These are phyloP conservation scores for Dorcus parallelipipedus DNA, from an alignment of 2,888 invertebrate species.

Conservation along the genomic window DNA sequence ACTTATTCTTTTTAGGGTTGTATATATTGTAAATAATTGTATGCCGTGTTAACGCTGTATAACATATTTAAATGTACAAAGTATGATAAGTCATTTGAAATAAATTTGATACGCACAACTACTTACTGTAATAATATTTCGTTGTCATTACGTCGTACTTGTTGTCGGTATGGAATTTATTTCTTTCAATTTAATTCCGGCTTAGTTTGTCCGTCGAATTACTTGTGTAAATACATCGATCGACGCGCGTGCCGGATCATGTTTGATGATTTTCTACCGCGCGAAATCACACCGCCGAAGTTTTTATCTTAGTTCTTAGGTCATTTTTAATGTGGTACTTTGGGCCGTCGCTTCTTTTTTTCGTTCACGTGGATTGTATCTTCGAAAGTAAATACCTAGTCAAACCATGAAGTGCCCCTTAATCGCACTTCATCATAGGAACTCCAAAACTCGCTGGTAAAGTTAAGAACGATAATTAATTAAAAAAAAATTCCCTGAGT, in stretches of 20 bases:
- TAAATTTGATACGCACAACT: conserved; percentile 33
- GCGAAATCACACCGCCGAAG: too few species aligned
- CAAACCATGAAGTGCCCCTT: conserved; percentile 42
- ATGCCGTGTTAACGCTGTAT: conserved; percentile 1
- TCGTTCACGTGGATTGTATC: conserved; percentile 42
- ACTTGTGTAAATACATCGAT: neutral
- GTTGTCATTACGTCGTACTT: conserved; percentile 3
- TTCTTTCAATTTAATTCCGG: conserved; percentile 20
- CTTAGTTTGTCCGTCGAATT: conserved; percentile 5
- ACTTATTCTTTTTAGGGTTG: conserved; percentile 19
- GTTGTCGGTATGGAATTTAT: conserved; percentile 34
- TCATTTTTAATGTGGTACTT: conserved; percentile 32
- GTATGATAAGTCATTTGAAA: conserved; percentile 18
- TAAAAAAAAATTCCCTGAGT: conserved; percentile 19
- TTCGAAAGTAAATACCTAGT: conserved; percentile 48
- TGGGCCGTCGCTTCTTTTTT: conserved; percentile 39
- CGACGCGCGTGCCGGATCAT: too few species aligned
- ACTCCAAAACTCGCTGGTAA: conserved; percentile 76
- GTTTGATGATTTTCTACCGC: too few species aligned
- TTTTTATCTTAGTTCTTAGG: conserved; percentile 19
- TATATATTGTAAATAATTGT: conserved; percentile 26
- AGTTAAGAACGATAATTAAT: conserved; percentile 61
- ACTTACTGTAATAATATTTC: conserved; percentile 9
- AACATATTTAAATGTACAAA: conserved; percentile 10
- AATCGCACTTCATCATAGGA: conserved; percentile 57